Evolutionary conservation across 2,113 vertebrate species (phyloP), one percentile per base, ranked within the genome.

Genomic region (Lepus europaeus): DNA sequence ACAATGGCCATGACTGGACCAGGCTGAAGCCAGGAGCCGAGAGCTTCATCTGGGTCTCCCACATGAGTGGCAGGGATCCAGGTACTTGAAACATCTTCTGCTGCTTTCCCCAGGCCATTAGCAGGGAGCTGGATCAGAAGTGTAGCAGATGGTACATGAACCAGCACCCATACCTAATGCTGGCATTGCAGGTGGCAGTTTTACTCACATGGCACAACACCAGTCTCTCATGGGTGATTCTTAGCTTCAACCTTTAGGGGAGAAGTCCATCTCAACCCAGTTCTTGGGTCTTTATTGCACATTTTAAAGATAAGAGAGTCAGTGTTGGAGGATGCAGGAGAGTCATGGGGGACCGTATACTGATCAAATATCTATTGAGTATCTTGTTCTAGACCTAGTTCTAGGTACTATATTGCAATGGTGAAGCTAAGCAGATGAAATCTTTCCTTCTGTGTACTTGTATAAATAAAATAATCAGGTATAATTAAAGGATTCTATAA

Each of bases 391-490:
- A 23, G 39, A n/a, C 4, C 11, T 31, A 78, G 10, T 72, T 87
- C n/a, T 39, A 90, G 29, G 20, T 74, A 1, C 33, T 53, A 0
- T 29, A 25, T 33, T 31, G 29, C 25, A 78, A 7, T 9, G 20
- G 29, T 63, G 61, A 93, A 74, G 17, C 6, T 61, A 69, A 83
- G 51, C 53, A 69, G 2, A 73, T 63, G n/a, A 22, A 23, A 10
- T 39, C 9, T 19, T 31, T 19, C 19, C 59, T 83, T 23, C 22
- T 77, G 25, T 14, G 22, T 33, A 63, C 22, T 6, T 45, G 11
- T n/a, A 8, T 66, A 85, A 89, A 64, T 33, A 74, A 80, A 94
- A 77, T 89, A 74, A 86, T 23, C 51, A 86, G n/a, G n/a, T 59
- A 61, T 56, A 16, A 86, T 72, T 69, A 72, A 63, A 84, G 14